These are phyloP conservation scores for Spea hammondii DNA, from an alignment of 2,797 vertebrate genomes.

Conservation along the genomic window DNA sequence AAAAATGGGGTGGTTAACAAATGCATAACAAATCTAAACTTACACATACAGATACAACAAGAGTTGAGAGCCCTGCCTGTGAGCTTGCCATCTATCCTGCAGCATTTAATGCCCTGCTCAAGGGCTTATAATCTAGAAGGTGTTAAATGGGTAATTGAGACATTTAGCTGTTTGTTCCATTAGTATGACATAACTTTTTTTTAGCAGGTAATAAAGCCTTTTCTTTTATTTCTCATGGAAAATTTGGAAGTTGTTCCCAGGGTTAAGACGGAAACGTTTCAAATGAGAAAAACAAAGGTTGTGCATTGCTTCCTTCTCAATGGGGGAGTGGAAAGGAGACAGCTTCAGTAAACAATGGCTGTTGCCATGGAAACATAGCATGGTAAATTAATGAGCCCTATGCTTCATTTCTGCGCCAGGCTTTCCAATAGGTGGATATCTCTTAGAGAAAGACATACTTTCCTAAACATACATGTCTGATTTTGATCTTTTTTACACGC, in stretches of 20 bases:
- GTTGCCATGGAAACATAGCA: slow-evolving; percentile 37
- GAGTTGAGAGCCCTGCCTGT: too few species aligned
- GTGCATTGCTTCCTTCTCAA: slow-evolving; percentile 21
- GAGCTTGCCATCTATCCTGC: too few species aligned
- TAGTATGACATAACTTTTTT: neutral
- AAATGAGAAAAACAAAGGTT: slow-evolving; percentile 36
- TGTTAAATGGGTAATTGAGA: too few species aligned
- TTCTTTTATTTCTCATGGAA: neutral
- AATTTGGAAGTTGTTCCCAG: slow-evolving; percentile 11
- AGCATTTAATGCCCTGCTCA: too few species aligned
- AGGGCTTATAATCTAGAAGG: too few species aligned
- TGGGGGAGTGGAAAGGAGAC: slow-evolving; percentile 12
- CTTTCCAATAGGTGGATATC: neutral
- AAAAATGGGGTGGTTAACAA: too few species aligned
- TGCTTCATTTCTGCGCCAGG: neutral
- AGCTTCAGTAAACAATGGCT: slow-evolving; percentile 45
- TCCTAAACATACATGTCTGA: too few species aligned
- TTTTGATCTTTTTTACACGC: neutral
- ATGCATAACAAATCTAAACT: too few species aligned
- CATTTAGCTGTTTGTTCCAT: neutral
- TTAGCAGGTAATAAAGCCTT: slow-evolving; percentile 1
- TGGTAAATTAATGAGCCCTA: slow-evolving; percentile 28
- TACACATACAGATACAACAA: too few species aligned
- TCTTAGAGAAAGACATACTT: neutral
- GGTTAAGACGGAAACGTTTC: slow-evolving; percentile 26